These are phyloP conservation scores for Crambe crambe DNA, from an alignment of 37 sponge, comb jelly and placozoan genomes.

Conservation along the genomic window DNA sequence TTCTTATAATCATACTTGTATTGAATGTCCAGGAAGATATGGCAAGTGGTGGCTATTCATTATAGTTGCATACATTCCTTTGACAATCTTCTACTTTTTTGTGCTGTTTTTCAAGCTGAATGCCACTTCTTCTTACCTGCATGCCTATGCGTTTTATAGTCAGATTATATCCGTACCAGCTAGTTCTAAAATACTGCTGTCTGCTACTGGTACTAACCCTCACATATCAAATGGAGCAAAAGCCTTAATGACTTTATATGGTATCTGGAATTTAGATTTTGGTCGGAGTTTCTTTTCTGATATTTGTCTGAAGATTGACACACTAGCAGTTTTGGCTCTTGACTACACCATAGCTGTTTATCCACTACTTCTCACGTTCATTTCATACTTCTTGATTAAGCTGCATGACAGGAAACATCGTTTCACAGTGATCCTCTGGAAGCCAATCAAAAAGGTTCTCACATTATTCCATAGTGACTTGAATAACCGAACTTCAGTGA, in stretches of 20 bases:
- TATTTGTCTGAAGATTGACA: no score
- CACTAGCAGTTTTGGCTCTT: no score
- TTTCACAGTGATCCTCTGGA: neutral
- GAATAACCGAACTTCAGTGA: conserved; percentile 20
- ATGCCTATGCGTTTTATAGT: conserved; percentile 50
- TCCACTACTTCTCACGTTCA: no score
- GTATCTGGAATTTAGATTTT: conserved; percentile 48
- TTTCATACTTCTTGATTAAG: conserved; percentile 12
- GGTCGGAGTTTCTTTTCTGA: neutral
- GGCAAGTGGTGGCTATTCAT: neutral
- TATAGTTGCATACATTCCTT: conserved; percentile 22
- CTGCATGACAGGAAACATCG: conserved; percentile 3
- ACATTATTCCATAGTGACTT: conserved; percentile 3
- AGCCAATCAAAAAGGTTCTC: neutral
- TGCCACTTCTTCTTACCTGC: conserved; percentile 36
- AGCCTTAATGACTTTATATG: neutral
- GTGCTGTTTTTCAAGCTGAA: conserved; percentile 55
- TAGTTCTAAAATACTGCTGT: conserved; percentile 12
- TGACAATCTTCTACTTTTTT: conserved; percentile 37
- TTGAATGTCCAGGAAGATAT: neutral
- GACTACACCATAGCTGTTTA: no score
- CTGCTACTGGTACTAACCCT: neutral
- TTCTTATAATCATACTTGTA: conserved; percentile 19
- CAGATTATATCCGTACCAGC: conserved; percentile 28
- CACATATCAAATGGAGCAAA: neutral